Evolutionary conservation across 1,140 invertebrate species (phyloP), one percentile per base, ranked within the genome.

Genomic region (Lordiphosa stackelbergi): DNA sequence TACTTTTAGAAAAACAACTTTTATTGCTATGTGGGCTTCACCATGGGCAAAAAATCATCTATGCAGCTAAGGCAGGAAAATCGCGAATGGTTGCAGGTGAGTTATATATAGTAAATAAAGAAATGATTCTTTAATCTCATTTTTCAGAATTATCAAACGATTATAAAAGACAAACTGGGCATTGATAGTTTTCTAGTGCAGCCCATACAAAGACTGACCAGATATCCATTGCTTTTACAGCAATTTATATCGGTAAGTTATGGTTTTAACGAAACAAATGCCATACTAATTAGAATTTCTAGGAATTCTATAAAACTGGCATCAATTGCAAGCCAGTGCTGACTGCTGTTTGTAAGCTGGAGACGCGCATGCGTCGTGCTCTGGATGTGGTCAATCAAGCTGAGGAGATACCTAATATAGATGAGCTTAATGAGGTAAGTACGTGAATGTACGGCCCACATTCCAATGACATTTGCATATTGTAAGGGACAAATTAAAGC

Each of bases 201-300:
- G 75, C 87, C 87, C 65, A 88, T 88, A 55, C 87, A 88, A 85
- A 85, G 87, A 81, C 81, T 88, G 73, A 87, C 86, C 43, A 68
- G 85, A 73, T 88, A 88, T 86, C 85, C 84, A 5, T 73, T 88
- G 66, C 65, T 88, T 9, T 42, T 88, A 49, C 79, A 86, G 72
- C 84, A 88, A 75, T 85, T 88, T 13, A 87, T 87, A 84, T 79
- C 81, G 57, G 85, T 86, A 54, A 66, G 69, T 43, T 6, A 5
- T 0, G 1, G 4, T 1, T 24, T 1, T 1, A 10, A 2, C 3
- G 19, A 6, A 5, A 7, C 13, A 13, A 24, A 46, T 12, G 10
- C 13, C 4, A 9, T 2, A 5, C 37, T n/a, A 4, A 4, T 4
- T 55, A 0, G 22, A 5, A 5, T 12, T 28, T 35, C 7, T 4